These are phyloP conservation scores for Druceiella hillmani DNA, from an alignment of 2,888 invertebrate genomes.

Conservation along the genomic window DNA sequence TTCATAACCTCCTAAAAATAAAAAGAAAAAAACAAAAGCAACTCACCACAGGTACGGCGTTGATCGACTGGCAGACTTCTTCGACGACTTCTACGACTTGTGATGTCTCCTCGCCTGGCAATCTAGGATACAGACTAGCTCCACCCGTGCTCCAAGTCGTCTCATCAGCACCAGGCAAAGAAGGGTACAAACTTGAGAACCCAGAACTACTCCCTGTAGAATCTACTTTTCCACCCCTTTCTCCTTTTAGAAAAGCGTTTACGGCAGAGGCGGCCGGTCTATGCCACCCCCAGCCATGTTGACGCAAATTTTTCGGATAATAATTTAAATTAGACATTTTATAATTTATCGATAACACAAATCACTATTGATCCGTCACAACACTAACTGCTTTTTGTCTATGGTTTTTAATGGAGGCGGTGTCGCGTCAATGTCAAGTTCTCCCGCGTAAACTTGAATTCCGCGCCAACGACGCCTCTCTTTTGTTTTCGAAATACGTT, in stretches of 20 bases:
- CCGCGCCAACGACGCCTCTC: too few relatives aligned
- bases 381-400: too few relatives aligned
- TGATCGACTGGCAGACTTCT: conserved; percentile 39
- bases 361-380: too few relatives aligned
- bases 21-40: conserved; percentile 1
- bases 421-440: too few relatives aligned
- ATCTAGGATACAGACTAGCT: conserved; percentile 38
- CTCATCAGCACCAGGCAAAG: conserved; percentile 38
- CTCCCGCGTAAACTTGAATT: too few relatives aligned
- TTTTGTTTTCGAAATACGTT: too few relatives aligned
- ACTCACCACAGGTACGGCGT: conserved; percentile 45
- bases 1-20: too few relatives aligned
- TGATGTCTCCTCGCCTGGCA: conserved; percentile 45
- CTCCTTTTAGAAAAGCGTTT: conserved; percentile 36
- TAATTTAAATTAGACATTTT: conserved; percentile 30
- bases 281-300: conserved; percentile 49
- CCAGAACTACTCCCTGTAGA: conserved; percentile 18
- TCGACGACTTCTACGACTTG: conserved; percentile 44
- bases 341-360: too few relatives aligned
- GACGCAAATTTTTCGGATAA: conserved; percentile 45
- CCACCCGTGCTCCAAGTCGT: conserved; percentile 33
- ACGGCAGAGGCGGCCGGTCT: conserved; percentile 34
- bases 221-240: background rate
- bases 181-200: conserved; percentile 37
- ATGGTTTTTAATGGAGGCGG: too few relatives aligned